Conservation (phyloP, 2,888 invertebrate genomes). For the Dolomedes plantarius region DNA sequence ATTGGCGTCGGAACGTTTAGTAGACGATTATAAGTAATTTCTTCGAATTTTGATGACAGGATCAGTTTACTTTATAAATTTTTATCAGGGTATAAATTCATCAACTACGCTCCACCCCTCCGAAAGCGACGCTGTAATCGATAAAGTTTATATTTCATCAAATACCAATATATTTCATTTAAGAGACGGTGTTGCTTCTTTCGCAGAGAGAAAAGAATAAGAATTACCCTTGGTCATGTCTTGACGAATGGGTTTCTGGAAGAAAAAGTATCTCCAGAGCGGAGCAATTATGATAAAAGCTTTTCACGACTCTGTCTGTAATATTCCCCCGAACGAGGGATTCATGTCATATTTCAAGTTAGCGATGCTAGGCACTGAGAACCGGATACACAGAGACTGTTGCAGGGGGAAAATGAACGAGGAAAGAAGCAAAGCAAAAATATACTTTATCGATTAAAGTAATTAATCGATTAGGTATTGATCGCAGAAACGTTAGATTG, state of each 20-base stretch:
- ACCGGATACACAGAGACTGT: not conserved
- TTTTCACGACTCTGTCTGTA: constrained; percentile 36
- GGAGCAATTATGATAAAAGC: constrained; percentile 65
- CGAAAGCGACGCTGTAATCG: no score
- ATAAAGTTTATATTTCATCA: not conserved
- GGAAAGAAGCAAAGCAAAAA: no score
- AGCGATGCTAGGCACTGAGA: constrained; percentile 3
- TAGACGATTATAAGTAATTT: no score
- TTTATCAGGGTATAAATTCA: no score
- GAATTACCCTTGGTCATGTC: constrained; percentile 15
- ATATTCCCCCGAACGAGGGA: no score
- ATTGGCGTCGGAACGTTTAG: no score
- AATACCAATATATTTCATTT: constrained; percentile 1
- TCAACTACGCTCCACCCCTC: no score
- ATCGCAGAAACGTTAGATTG: no score
- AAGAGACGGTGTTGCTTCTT: not conserved
- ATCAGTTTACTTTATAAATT: no score
- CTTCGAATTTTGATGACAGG: no score
- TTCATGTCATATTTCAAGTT: constrained; percentile 56
- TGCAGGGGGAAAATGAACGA: not conserved
- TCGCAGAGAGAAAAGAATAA: constrained; percentile 1
- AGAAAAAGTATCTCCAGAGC: not conserved
- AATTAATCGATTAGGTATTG: no score
- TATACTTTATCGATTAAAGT: no score
- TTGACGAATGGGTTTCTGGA: constrained; percentile 37